A percentile compares a stretch with the other conserved stretches of the same genome.
phyloP scores from a whole-genome alignment of 2,797 vertebrate genomes.

The Menidia menidia region DNA sequence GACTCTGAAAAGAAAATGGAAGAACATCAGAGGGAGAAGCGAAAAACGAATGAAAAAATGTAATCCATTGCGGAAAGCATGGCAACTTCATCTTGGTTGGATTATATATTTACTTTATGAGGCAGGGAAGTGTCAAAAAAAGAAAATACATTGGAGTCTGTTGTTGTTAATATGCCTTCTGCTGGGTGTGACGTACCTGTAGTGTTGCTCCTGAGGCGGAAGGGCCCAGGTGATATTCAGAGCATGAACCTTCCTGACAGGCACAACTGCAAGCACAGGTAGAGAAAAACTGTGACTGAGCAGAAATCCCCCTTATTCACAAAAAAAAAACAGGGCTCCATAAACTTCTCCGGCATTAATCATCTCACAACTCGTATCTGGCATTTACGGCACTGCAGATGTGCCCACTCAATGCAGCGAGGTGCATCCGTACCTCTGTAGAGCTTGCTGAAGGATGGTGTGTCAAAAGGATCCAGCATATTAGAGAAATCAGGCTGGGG shows the following conservation, averaged over 20 bases:
- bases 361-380: not conserved
- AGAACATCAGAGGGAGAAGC: conserved; percentile 40
- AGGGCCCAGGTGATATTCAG: conserved; percentile 96
- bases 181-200: conserved; percentile 83
- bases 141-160: not conserved
- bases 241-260: conserved; percentile 92
- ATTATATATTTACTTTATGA: conserved; percentile 52
- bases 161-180: not conserved
- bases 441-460: conserved; percentile 91
- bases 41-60: conserved; percentile 45
- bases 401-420: conserved; percentile 2
- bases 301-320: not conserved
- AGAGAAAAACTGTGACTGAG: not conserved
- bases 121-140: conserved; percentile 18
- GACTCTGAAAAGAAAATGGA: conserved; percentile 81
- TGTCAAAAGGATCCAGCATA: conserved; percentile 91
- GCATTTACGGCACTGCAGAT: conserved; percentile 29
- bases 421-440: conserved; percentile 87
- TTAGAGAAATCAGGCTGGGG: conserved; percentile 89
- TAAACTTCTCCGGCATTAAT: not conserved
- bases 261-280: conserved; percentile 84
- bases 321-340: no score
- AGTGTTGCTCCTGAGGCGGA: conserved; percentile 91
- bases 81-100: conserved; percentile 30
- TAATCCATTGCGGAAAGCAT: conserved; percentile 48